Evolutionary conservation across 2,797 vertebrate genomes (phyloP).

Genomic region (Microctenopoma lineatum): DNA sequence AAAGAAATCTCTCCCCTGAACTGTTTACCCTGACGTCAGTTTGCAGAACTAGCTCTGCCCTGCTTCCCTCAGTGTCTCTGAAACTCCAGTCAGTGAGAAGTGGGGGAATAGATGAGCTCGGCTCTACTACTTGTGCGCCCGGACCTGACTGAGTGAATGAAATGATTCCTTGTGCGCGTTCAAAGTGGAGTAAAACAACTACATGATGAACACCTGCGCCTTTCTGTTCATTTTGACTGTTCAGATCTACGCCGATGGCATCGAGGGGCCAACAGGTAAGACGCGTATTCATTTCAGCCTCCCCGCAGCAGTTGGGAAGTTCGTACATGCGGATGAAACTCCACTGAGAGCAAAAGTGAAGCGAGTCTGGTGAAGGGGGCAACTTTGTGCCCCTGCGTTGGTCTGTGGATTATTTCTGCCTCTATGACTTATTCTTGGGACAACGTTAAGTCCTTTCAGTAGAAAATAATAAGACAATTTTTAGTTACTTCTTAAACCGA

Average conservation of each 20-base stretch:
- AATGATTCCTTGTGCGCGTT: conserved; percentile 73
- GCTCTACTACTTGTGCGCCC: conserved; percentile 56
- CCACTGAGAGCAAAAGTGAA: conserved; percentile 34
- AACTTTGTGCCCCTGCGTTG: conserved; percentile 64
- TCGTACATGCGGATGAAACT: conserved; percentile 51
- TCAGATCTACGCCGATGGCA: conserved; percentile 86
- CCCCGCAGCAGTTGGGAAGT: conserved; percentile 47
- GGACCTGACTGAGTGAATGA: conserved; percentile 73
- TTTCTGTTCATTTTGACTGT: conserved; percentile 84
- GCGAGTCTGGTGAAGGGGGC: conserved; percentile 50
- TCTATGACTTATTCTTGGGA: conserved; percentile 13
- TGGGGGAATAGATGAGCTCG: conserved; percentile 71
- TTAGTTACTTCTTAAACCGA: conserved; percentile 35
- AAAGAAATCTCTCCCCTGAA: conserved; percentile 79
- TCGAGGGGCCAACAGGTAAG: conserved; percentile 89
- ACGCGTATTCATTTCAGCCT: conserved; percentile 6
- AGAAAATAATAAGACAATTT: neutral
- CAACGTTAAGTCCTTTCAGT: neutral
- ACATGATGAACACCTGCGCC: conserved; percentile 86
- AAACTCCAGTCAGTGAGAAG: conserved; percentile 74
- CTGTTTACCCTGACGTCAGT: conserved; percentile 89
- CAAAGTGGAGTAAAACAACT: conserved; percentile 84
- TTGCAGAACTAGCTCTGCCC: conserved; percentile 79
- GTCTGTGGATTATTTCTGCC: conserved; percentile 14
- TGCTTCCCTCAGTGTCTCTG: conserved; percentile 75